These are phyloP conservation scores for Argyrosomus japonicus DNA, from an alignment of 2,113 vertebrate species.

Conservation along the genomic window DNA sequence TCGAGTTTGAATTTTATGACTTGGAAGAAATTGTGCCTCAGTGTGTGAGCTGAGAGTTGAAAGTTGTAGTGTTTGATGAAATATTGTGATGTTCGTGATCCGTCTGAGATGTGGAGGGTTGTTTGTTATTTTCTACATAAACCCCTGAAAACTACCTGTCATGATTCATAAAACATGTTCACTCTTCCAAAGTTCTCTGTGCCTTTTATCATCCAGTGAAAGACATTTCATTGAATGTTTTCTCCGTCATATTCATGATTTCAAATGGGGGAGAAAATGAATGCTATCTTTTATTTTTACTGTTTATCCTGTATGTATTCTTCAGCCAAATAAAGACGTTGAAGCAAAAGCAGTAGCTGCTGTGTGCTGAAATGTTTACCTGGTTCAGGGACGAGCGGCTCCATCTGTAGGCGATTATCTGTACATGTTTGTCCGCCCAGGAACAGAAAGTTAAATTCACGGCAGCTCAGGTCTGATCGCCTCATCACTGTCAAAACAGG, in stretches of 20 bases:
- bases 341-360: constrained; percentile 10
- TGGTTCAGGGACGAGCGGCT: neutral
- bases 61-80: constrained; percentile 23
- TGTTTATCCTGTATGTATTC: constrained; percentile 44
- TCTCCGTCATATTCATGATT: neutral
- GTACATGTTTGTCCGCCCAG: neutral
- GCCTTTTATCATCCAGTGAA: constrained; percentile 19
- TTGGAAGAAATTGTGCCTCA: constrained; percentile 36
- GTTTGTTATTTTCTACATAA: constrained; percentile 1
- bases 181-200: constrained; percentile 22
- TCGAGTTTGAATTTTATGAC: neutral
- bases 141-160: neutral
- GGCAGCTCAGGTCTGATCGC: neutral
- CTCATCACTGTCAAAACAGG: neutral
- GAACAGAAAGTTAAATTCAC: neutral
- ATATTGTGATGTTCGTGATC: constrained; percentile 2
- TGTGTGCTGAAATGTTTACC: neutral
- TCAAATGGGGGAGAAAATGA: neutral
- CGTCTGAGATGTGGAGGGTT: neutral
- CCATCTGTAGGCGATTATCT: neutral
- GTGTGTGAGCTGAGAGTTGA: neutral
- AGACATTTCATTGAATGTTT: neutral
- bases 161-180: neutral
- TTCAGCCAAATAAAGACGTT: constrained; percentile 54
- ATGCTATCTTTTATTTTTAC: constrained; percentile 1